Evolutionary conservation across 2,888 invertebrate species (phyloP).

Genomic region (Stenurella melanura): DNA sequence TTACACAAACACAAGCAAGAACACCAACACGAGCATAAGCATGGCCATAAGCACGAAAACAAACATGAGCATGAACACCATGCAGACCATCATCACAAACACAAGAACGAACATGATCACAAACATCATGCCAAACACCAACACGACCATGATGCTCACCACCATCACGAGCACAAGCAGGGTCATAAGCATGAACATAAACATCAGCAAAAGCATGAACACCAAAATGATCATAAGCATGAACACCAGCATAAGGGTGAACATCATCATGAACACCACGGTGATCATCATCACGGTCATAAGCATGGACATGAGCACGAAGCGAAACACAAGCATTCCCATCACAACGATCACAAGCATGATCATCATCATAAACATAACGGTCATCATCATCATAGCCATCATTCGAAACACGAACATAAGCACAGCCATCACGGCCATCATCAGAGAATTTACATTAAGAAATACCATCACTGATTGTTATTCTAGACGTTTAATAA

Average conservation of each 20-base stretch:
- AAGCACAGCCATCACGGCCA: constrained; percentile 47
- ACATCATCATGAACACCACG: constrained; percentile 56
- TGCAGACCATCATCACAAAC: constrained; percentile 38
- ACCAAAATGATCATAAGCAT: constrained; percentile 54
- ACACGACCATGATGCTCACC: constrained; percentile 53
- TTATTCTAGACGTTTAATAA: not conserved
- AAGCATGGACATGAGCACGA: constrained; percentile 52
- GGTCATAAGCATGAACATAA: constrained; percentile 52
- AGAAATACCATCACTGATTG: constrained; percentile 31
- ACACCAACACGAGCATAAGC: constrained; percentile 56
- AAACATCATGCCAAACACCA: constrained; percentile 51
- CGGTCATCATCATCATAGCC: constrained; percentile 40
- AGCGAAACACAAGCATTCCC: constrained; percentile 49
- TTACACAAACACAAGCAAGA: constrained; percentile 56
- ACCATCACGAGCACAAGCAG: constrained; percentile 51
- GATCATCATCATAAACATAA: constrained; percentile 42
- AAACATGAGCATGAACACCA: constrained; percentile 46
- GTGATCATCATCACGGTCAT: constrained; percentile 55
- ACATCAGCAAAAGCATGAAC: constrained; percentile 55
- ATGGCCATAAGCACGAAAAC: constrained; percentile 48
- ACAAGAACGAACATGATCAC: constrained; percentile 53
- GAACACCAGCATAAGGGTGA: constrained; percentile 57
- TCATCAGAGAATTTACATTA: constrained; percentile 38
- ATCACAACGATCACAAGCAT: constrained; percentile 50
- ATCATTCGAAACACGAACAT: constrained; percentile 45